These are phyloP conservation scores for Crambe crambe DNA, from an alignment of 37 sponge, comb jelly and placozoan genomes.

Conservation along the genomic window DNA sequence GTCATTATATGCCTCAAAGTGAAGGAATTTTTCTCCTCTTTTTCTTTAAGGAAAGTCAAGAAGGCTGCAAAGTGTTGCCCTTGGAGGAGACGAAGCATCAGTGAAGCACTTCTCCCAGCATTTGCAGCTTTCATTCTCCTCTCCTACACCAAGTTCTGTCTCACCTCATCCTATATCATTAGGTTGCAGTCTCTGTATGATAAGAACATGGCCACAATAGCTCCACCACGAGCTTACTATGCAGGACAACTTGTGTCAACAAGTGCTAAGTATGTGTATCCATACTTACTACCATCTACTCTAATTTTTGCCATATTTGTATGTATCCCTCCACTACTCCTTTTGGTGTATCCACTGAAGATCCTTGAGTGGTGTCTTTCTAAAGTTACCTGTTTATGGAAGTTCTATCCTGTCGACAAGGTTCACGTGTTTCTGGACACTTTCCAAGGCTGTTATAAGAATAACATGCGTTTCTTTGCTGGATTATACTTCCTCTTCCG, in stretches of 20 bases:
- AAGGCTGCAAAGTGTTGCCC: not conserved
- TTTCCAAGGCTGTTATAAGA: slow-evolving; percentile 58
- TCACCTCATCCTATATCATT: slow-evolving; percentile 3
- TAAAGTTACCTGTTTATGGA: not conserved
- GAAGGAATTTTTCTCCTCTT: not conserved
- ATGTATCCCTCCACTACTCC: slow-evolving; percentile 12
- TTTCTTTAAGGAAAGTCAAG: not conserved
- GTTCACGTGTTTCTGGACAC: slow-evolving; percentile 30
- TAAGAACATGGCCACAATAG: not conserved
- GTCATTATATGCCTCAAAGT: not conserved
- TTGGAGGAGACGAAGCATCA: not conserved
- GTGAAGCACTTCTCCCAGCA: slow-evolving; percentile 13
- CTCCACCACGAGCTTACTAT: slow-evolving; percentile 3
- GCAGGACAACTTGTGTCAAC: not conserved
- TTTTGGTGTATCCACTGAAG: slow-evolving; percentile 39
- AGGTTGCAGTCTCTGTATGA: not conserved
- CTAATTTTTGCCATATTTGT: slow-evolving; percentile 11
- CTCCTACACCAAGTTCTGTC: slow-evolving; percentile 32
- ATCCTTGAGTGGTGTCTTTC: slow-evolving; percentile 8
- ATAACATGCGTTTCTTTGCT: slow-evolving; percentile 47
- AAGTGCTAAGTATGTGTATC: not conserved
- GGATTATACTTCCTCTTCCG: slow-evolving; percentile 53
- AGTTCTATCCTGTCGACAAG: slow-evolving; percentile 25
- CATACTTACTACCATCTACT: not conserved
- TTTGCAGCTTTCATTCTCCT: slow-evolving; percentile 49